phyloP scores from a whole-genome alignment of 2,888 invertebrate genomes.

The Apamea sordens region DNA sequence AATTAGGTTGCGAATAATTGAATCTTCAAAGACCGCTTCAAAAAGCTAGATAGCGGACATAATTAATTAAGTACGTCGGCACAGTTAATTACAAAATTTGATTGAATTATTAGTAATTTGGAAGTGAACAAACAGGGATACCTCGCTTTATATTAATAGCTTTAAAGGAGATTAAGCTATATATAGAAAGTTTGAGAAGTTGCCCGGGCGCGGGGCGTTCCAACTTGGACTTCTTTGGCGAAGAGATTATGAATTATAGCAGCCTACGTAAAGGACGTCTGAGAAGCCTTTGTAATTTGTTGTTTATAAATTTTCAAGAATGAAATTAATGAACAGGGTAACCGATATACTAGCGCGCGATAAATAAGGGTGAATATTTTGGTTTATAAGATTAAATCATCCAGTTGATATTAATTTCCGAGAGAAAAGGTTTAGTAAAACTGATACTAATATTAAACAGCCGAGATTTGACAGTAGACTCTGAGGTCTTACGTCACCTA shows the following conservation, averaged over 20 bases:
- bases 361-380: constrained; percentile 25
- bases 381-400: constrained; percentile 18
- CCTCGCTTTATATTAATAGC: constrained; percentile 75
- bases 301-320: constrained; percentile 60
- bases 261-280: constrained; percentile 67
- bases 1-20: constrained; percentile 20
- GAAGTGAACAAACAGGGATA: constrained; percentile 70
- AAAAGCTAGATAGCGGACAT: constrained; percentile 43
- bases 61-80: constrained; percentile 48
- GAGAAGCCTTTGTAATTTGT: constrained; percentile 65
- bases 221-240: constrained; percentile 70
- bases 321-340: constrained; percentile 45
- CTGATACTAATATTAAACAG: not conserved
- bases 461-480: not conserved
- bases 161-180: constrained; percentile 76
- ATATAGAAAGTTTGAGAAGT: constrained; percentile 73
- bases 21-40: constrained; percentile 14
- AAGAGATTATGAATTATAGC: constrained; percentile 77
- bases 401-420: constrained; percentile 18
- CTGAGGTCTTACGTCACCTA: not conserved
- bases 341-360: constrained; percentile 49
- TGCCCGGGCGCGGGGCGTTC: constrained; percentile 59
- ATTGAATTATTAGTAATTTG: constrained; percentile 66
- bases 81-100: constrained; percentile 57
- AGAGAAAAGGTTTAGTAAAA: not conserved